Conservation (phyloP, 2,113 vertebrate species). For the Rhineura floridana region DNA sequence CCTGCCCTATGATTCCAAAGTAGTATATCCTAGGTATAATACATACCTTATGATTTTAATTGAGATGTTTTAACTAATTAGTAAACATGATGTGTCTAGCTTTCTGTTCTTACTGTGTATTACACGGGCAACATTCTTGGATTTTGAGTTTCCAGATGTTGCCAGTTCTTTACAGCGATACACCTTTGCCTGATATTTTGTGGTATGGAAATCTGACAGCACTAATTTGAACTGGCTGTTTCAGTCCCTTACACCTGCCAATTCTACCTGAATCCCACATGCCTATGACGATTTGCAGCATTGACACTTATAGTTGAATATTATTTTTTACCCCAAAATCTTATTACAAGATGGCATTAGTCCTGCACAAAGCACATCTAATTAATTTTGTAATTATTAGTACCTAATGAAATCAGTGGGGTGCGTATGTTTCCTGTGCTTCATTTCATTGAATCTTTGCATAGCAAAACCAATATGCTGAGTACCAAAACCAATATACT, state of each 20-base stretch:
- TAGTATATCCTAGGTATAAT: neutral
- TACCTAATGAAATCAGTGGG: neutral
- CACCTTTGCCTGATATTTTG: neutral
- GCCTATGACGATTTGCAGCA: neutral
- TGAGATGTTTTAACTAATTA: neutral
- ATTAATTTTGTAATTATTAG: conserved; percentile 5
- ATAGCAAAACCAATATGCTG: neutral
- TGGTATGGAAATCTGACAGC: neutral
- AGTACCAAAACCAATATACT: neutral
- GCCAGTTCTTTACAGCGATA: neutral
- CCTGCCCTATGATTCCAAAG: neutral
- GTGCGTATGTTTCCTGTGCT: neutral
- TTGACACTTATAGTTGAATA: neutral
- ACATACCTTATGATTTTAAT: neutral
- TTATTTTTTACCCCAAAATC: conserved; percentile 1
- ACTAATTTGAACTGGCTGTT: neutral
- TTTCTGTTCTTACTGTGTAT: conserved; percentile 22
- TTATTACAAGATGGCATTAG: neutral
- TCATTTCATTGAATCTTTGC: neutral
- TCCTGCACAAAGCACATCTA: neutral
- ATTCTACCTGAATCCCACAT: conserved; percentile 7
- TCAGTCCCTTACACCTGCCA: neutral
- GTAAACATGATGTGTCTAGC: conserved; percentile 9
- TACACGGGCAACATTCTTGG: neutral
- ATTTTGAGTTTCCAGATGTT: neutral